Percentiles rank a stretch among this genome's conserved stretches.
Evolutionary conservation across 1,140 invertebrate species (phyloP).

Genomic region (Sycobia sp.): DNA sequence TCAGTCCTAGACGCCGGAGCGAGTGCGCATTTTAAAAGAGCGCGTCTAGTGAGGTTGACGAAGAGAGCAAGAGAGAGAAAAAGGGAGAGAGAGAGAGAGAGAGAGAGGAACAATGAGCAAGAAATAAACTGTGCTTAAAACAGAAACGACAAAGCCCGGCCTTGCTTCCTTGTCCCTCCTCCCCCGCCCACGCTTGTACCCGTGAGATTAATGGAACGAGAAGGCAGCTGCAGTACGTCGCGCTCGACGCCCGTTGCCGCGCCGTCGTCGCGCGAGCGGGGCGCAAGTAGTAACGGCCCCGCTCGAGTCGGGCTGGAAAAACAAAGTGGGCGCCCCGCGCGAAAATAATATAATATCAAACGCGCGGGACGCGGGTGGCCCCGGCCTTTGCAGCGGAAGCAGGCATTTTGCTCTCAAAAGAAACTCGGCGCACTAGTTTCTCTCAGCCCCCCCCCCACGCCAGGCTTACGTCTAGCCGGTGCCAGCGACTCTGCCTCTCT

Average conservation of each 20-base stretch:
- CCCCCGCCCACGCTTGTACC: too few species aligned
- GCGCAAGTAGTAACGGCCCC: not conserved
- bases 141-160: not conserved
- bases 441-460: too few species aligned
- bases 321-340: not conserved
- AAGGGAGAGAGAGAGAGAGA: too few species aligned
- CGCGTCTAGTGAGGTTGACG: too few species aligned
- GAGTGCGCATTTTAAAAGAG: not conserved
- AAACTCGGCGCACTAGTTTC: too few species aligned
- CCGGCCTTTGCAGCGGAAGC: not conserved
- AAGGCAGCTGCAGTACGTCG: too few species aligned
- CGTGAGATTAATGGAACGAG: constrained; percentile 26
- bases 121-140: constrained; percentile 15
- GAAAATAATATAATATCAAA: constrained; percentile 29
- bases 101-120: constrained; percentile 10
- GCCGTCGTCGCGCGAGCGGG: too few species aligned
- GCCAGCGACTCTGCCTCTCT: not conserved
- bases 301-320: not conserved
- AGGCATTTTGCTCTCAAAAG: not conserved
- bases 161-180: not conserved
- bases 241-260: too few species aligned
- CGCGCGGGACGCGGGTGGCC: not conserved
- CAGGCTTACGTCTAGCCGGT: not conserved
- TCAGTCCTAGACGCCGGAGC: not conserved
- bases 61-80: too few species aligned